phyloP scores from a whole-genome alignment of 2,888 invertebrate species.

The Heliothis peltigera region DNA sequence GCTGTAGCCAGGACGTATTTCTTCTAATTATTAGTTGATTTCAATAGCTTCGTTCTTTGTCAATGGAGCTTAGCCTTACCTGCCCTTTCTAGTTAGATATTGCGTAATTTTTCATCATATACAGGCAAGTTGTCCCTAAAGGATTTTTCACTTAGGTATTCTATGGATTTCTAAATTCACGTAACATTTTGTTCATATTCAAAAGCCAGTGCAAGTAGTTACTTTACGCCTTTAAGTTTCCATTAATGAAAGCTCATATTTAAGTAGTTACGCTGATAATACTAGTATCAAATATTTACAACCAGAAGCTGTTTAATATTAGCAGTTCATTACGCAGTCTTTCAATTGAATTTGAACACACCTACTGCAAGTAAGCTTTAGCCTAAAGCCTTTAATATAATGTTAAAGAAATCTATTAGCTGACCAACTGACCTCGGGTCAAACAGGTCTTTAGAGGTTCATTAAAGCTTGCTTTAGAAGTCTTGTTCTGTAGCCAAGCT shows the following conservation, averaged over 20 bases:
- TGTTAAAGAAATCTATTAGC: constrained; percentile 54
- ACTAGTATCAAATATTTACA: constrained; percentile 35
- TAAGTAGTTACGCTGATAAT: not conserved
- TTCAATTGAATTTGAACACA: constrained; percentile 48
- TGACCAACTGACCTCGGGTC: constrained; percentile 39
- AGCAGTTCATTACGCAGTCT: constrained; percentile 28
- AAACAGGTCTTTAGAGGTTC: constrained; percentile 31
- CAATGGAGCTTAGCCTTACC: too few species aligned
- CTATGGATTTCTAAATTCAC: too few species aligned
- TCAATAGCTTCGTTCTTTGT: too few species aligned
- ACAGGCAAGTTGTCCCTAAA: too few species aligned
- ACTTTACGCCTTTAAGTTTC: not conserved
- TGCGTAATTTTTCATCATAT: too few species aligned
- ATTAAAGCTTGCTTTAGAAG: constrained; percentile 50
- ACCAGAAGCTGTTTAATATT: constrained; percentile 36
- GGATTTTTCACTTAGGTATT: too few species aligned
- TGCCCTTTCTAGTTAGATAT: too few species aligned
- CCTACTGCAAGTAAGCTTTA: constrained; percentile 42
- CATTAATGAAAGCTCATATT: not conserved
- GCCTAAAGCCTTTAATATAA: constrained; percentile 21
- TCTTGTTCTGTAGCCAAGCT: constrained; percentile 18
- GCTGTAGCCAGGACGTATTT: too few species aligned
- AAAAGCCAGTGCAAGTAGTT: too few species aligned
- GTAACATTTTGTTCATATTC: too few species aligned
- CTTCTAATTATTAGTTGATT: too few species aligned